These are phyloP conservation scores for Turritopsis rubra DNA, from an alignment of 30 jellyfish, hydroid and myxozoan genomes.

Conservation along the genomic window DNA sequence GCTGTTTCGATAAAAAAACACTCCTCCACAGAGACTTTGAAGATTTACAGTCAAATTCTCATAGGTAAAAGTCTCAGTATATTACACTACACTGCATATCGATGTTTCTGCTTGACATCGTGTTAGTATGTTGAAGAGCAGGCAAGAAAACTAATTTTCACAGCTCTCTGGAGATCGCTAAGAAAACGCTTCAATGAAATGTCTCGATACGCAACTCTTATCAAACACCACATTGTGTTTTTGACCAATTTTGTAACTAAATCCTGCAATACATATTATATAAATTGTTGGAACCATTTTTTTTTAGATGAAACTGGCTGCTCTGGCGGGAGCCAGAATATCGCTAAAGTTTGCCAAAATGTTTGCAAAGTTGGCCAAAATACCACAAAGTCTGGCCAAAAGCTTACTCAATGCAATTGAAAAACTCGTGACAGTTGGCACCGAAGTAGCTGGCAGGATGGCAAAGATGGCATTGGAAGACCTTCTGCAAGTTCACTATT, in stretches of 20 bases:
- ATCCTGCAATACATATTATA: not conserved
- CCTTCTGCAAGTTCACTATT: slow-evolving; percentile 23
- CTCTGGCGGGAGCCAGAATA: slow-evolving; percentile 3
- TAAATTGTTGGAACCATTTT: too few relatives aligned
- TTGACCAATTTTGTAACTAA: not conserved
- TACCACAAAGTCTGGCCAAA: slow-evolving; percentile 20
- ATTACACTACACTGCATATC: too few relatives aligned
- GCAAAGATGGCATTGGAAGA: slow-evolving; percentile 12
- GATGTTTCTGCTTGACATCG: too few relatives aligned
- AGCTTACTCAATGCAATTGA: slow-evolving; percentile 1
- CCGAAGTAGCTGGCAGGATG: slow-evolving; percentile 4
- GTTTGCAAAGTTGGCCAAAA: slow-evolving; percentile 10
- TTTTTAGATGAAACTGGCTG: slow-evolving; percentile 1
- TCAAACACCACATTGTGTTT: not conserved
- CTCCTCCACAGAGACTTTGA: too few relatives aligned
- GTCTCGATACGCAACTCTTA: too few relatives aligned
- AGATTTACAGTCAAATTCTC: too few relatives aligned
- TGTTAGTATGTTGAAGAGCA: too few relatives aligned
- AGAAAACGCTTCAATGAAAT: too few relatives aligned
- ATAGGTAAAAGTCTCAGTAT: too few relatives aligned
- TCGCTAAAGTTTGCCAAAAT: not conserved
- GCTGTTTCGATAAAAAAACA: too few relatives aligned
- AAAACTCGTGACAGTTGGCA: slow-evolving; percentile 9
- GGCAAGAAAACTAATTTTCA: too few relatives aligned
- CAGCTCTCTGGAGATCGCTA: too few relatives aligned